A percentile compares a stretch with the other conserved stretches of the same genome.
Evolutionary conservation across 2,797 vertebrate species (phyloP).

Genomic region (Hypotaenidia philippensis): DNA sequence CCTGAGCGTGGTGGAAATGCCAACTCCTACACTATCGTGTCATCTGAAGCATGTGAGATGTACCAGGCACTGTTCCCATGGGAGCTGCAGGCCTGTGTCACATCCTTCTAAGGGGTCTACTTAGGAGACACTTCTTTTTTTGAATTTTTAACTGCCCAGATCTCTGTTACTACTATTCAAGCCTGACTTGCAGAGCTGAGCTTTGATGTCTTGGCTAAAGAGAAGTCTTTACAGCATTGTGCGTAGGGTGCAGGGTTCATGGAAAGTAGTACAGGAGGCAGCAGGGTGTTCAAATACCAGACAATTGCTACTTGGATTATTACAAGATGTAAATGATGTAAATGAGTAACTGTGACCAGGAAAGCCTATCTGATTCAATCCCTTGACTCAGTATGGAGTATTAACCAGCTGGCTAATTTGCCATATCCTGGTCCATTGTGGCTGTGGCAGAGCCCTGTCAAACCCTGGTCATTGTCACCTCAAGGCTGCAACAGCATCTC

Average conservation of each 20-base stretch:
- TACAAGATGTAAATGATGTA: neutral
- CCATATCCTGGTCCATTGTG: neutral
- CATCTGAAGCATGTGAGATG: neutral
- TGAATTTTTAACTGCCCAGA: neutral
- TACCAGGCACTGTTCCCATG: neutral
- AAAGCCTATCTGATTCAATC: neutral
- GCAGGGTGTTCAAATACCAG: neutral
- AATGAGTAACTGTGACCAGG: neutral
- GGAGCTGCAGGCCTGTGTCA: neutral
- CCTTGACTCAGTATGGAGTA: neutral
- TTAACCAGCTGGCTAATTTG: neutral
- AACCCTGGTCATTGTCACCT: accelerated
- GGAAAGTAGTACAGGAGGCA: neutral
- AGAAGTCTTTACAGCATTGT: neutral
- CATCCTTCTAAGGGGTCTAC: neutral
- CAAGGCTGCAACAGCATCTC: neutral
- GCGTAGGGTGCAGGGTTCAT: neutral
- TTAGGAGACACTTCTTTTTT: neutral
- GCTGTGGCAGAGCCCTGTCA: neutral
- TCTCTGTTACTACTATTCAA: neutral
- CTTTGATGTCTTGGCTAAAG: neutral
- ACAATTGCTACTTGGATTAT: accelerated
- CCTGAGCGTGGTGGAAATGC: accelerated
- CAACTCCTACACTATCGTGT: neutral
- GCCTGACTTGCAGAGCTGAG: neutral